Evolutionary conservation across 53 echinoderm and acorn worm species (phyloP), one percentile per base, ranked within the genome.

Genomic region (Stichopus horrens): DNA sequence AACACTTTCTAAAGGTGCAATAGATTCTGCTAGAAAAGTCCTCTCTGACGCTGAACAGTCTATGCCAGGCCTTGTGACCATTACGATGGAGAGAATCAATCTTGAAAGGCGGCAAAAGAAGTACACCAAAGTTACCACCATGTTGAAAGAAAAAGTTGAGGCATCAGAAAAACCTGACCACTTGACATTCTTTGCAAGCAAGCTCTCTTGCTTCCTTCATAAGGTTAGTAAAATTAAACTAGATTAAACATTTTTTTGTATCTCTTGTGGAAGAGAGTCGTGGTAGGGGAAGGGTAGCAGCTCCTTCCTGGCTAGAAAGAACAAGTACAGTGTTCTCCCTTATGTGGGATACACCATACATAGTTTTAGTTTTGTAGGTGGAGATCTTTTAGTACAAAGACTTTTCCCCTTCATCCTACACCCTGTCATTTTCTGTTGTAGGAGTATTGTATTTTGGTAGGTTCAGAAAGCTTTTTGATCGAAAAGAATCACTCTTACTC

Each of bases 41-140:
- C 90, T 97, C 21, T 9, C 85, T 53, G 90, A 94, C 75, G 89
- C 95, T 19, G 94, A 95, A 81, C 79, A 87, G n/a, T 91, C 88
- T 21, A 73, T 92, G 16, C 94, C 95, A 4, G 93, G 91, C 22
- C 91, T 94, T 2, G 90, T 94, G 57, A 92, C 91, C 89, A 86
- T 97, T 37, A 92, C 91, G 56, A 84, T 97, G 86, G 94, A 95
- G 79, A 92, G 94, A 55, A 90, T 97, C 83, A 95, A 93, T 81
- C 92, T 97, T 81, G 97, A 97, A 88, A 91, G 97, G 10, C 89
- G 97, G 14, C 83, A 91, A 14, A 88, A 89, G 74, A 91, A 94
- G 71, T 63, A 88, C 52, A 90, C 92, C 6, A 86, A 89, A 57
- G 97, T 95, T 55, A 89, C 90, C 9, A 58, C 52, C 18, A 89